phyloP scores from a whole-genome alignment of 2,888 invertebrate genomes.

The Chydorus sphaericus region DNA sequence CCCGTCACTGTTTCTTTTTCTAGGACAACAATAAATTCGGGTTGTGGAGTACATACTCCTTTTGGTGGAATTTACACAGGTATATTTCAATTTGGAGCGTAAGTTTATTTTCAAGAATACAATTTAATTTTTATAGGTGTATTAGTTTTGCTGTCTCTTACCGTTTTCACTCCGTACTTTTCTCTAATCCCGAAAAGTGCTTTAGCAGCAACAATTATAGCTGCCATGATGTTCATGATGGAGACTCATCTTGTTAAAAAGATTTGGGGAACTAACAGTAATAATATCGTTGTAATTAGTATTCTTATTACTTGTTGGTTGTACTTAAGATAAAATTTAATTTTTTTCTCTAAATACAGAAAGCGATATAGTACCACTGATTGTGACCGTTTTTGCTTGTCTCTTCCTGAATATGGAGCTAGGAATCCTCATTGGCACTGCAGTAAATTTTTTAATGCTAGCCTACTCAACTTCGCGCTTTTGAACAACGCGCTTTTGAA shows the following conservation, averaged over 20 bases:
- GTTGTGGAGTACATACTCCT: conserved; percentile 33
- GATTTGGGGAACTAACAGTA: conserved; percentile 66
- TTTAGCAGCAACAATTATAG: conserved; percentile 76
- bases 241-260: conserved; percentile 71
- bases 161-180: conserved; percentile 77
- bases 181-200: conserved; percentile 71
- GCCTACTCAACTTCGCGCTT: conserved; percentile 76
- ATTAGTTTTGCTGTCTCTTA: conserved; percentile 65
- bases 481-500: too few species aligned
- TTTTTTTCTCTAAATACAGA: conserved; percentile 37
- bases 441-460: conserved; percentile 66
- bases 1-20: conserved; percentile 35
- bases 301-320: background rate
- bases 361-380: conserved; percentile 71
- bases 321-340: background rate
- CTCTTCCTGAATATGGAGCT: conserved; percentile 67
- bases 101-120: too few species aligned
- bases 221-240: conserved; percentile 82
- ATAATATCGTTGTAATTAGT: background rate
- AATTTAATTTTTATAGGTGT: conserved; percentile 35
- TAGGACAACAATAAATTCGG: conserved; percentile 34
- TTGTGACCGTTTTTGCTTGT: conserved; percentile 74
- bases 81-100: conserved; percentile 21
- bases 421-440: conserved; percentile 70
- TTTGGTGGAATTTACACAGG: conserved; percentile 26